Conservation (phyloP, 1,140 invertebrate species). For the Drosophila suzukii region DNA sequence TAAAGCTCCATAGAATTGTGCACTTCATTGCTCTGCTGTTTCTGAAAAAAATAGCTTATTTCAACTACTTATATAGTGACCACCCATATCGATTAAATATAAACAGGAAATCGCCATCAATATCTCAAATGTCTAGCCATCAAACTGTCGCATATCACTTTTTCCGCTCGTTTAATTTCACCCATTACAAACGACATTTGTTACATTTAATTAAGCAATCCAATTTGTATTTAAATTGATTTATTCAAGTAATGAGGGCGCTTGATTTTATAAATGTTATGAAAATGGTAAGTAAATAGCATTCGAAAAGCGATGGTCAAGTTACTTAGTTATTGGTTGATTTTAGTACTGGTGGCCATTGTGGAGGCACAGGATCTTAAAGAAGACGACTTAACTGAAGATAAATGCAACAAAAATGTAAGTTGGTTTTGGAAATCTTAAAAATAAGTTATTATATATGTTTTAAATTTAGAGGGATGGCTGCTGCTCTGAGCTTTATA, state of each 20-base stretch:
- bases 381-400: conserved; percentile 29
- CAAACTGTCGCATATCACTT: conserved; percentile 2
- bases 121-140: conserved; percentile 23
- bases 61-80: conserved; percentile 32
- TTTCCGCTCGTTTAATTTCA: conserved; percentile 32
- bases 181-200: conserved; percentile 24
- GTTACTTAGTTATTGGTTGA: not conserved
- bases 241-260: conserved; percentile 3
- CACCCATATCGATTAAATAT: not conserved
- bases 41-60: not conserved
- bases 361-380: conserved; percentile 27
- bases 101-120: conserved; percentile 23
- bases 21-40: conserved; percentile 28
- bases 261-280: conserved; percentile 49
- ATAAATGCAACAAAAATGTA: conserved; percentile 48
- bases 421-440: not conserved
- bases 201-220: conserved; percentile 62
- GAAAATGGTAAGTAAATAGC: not conserved
- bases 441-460: not conserved
- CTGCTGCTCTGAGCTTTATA: conserved; percentile 53
- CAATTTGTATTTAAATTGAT: conserved; percentile 10
- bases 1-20: conserved; percentile 9
- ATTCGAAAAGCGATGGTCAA: conserved; percentile 42
- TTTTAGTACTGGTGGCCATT: conserved; percentile 18
- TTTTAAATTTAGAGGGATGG: conserved; percentile 34